Evolutionary conservation across 1,140 invertebrate species (phyloP), one percentile per base, ranked within the genome.

Genomic region (Sinonovacula constricta): DNA sequence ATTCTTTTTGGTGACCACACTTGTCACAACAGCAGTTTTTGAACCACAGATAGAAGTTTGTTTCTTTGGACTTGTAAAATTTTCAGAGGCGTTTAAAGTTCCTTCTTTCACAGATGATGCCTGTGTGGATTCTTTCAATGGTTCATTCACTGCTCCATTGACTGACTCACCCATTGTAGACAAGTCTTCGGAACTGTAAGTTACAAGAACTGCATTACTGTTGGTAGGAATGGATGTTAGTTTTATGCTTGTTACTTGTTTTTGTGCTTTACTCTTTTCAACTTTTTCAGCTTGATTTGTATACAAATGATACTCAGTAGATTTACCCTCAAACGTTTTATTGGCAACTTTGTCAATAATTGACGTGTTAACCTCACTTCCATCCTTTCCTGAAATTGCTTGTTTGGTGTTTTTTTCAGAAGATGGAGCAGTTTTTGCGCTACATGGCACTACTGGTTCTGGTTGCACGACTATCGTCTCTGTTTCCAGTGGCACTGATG

Each of bases 381-480:
- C n/a, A n/a, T n/a, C n/a, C n/a, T n/a, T n/a, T n/a, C n/a, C n/a
- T n/a, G n/a, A n/a, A n/a, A n/a, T n/a, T n/a, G n/a, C n/a, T n/a
- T n/a, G n/a, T n/a, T n/a, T n/a, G n/a, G n/a, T n/a, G n/a, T n/a
- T n/a, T n/a, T n/a, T n/a, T n/a, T n/a, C n/a, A n/a, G n/a, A n/a
- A n/a, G n/a, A n/a, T n/a, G n/a, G n/a, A n/a, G n/a, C n/a, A n/a
- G n/a, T n/a, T n/a, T n/a, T n/a, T n/a, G n/a, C n/a, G n/a, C n/a
- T n/a, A n/a, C n/a, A n/a, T n/a, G n/a, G n/a, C 24, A 81, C 81
- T 24, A 87, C 84, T 22, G 81, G 72, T n/a, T 70, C 65, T 24
- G 88, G 88, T 39, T 87, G 80, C 22, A 90, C 81, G 26, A 87
- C 75, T 3, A 89, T 74, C 15, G 83, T 79, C 68, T 88, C 82